Conservation (phyloP, 2,888 invertebrate genomes). For the Tachina grossa region DNA sequence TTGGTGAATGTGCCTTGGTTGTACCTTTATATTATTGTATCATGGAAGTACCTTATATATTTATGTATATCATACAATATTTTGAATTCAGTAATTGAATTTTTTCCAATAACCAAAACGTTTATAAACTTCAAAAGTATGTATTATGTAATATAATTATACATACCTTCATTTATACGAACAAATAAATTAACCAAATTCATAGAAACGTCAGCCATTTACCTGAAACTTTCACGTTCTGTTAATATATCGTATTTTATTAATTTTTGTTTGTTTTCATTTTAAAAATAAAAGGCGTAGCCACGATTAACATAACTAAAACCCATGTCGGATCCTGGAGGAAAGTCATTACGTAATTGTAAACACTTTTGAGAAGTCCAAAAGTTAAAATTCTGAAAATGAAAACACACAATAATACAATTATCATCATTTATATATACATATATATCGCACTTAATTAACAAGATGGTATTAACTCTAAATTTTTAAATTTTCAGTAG, state of each 20-base stretch:
- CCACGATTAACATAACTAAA: slow-evolving; percentile 79
- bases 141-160: background rate
- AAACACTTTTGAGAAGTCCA: slow-evolving; percentile 75
- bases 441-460: too few relatives aligned
- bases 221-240: slow-evolving; percentile 10
- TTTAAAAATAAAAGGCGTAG: slow-evolving; percentile 78
- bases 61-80: too few relatives aligned
- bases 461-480: too few relatives aligned
- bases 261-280: slow-evolving; percentile 37
- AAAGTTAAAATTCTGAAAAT: slow-evolving; percentile 74
- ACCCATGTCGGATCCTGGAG: slow-evolving; percentile 76
- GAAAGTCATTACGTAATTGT: slow-evolving; percentile 75
- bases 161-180: slow-evolving; percentile 14
- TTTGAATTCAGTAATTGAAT: too few relatives aligned
- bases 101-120: too few relatives aligned
- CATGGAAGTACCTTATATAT: too few relatives aligned
- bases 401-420: background rate
- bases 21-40: too few relatives aligned
- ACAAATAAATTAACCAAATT: background rate
- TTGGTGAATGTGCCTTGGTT: too few relatives aligned
- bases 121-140: background rate
- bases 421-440: background rate
- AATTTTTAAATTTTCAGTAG: too few relatives aligned
- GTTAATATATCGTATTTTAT: slow-evolving; percentile 28
- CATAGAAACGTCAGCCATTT: background rate